Conservation (phyloP, 2,797 vertebrate species). For the Amazona finschi region DNA sequence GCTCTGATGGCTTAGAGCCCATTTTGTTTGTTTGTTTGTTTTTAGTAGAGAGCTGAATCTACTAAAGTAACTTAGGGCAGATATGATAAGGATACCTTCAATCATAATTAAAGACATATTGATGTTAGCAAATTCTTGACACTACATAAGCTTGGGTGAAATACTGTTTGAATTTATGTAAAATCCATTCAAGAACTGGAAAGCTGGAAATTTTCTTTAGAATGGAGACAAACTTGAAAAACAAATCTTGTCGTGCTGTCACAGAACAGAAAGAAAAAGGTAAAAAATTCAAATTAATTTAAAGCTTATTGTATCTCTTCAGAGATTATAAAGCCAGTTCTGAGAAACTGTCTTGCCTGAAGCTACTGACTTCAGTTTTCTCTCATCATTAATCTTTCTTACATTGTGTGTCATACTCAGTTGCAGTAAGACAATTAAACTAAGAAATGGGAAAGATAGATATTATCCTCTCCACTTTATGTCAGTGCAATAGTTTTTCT, state of each 20-base stretch:
- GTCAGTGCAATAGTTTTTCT: not conserved
- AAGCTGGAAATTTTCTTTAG: not conserved
- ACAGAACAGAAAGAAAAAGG: not conserved
- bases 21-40: not conserved
- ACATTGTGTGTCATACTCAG: not conserved
- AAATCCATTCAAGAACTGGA: not conserved
- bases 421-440: conserved; percentile 39
- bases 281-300: conserved; percentile 19
- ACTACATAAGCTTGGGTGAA: not conserved
- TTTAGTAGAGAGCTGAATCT: not conserved
- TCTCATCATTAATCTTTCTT: conserved; percentile 39
- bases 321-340: conserved; percentile 12
- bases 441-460: conserved; percentile 19
- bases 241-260: not conserved
- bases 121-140: not conserved
- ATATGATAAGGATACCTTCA: not conserved
- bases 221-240: not conserved
- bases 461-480: conserved; percentile 9
- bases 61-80: not conserved
- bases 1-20: not conserved
- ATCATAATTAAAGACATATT: not conserved
- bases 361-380: conserved; percentile 26
- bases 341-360: conserved; percentile 26
- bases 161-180: not conserved
- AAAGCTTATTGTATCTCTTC: not conserved